phyloP scores from a whole-genome alignment of 2,797 vertebrate species.

The Benthosema pterotum region DNA sequence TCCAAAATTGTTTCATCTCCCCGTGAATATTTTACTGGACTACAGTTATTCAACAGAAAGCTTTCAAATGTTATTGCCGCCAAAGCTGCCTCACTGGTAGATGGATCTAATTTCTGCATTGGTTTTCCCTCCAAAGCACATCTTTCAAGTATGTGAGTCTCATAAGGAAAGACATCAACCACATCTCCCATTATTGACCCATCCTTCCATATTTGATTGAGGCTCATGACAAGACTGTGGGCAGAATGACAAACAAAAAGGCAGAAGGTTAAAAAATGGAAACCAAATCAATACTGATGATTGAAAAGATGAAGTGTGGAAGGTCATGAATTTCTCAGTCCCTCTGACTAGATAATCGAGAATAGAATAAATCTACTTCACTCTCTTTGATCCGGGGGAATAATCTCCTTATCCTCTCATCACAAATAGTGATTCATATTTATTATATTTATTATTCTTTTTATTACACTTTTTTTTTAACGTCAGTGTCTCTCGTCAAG shows the following conservation, averaged over 20 bases:
- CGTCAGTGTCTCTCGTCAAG: conserved; percentile 17
- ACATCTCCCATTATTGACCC: conserved; percentile 71
- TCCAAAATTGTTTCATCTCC: conserved; percentile 1
- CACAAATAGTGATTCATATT: conserved; percentile 17
- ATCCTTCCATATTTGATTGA: conserved; percentile 70
- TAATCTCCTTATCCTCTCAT: background rate
- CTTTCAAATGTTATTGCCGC: conserved; percentile 3
- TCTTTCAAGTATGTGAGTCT: conserved; percentile 58
- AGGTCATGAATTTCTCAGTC: conserved; percentile 60
- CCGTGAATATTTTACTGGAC: background rate
- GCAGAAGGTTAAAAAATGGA: conserved; percentile 73
- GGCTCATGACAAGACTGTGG: conserved; percentile 57
- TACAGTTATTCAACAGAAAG: conserved; percentile 20
- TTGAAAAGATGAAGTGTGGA: conserved; percentile 64
- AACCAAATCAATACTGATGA: conserved; percentile 78
- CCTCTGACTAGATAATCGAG: conserved; percentile 68
- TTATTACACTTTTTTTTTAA: too few species aligned
- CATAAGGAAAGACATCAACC: conserved; percentile 67
- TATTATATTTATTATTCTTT: too few species aligned
- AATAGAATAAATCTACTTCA: conserved; percentile 64
- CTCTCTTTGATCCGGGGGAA: conserved; percentile 23
- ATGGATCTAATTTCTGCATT: conserved; percentile 55
- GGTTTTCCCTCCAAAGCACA: conserved; percentile 47
- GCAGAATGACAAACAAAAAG: conserved; percentile 72
- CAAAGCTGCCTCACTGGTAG: conserved; percentile 35